Evolutionary conservation across 2,113 vertebrate species (phyloP), one percentile per base, ranked within the genome.

Genomic region (Pomatostomus ruficeps): DNA sequence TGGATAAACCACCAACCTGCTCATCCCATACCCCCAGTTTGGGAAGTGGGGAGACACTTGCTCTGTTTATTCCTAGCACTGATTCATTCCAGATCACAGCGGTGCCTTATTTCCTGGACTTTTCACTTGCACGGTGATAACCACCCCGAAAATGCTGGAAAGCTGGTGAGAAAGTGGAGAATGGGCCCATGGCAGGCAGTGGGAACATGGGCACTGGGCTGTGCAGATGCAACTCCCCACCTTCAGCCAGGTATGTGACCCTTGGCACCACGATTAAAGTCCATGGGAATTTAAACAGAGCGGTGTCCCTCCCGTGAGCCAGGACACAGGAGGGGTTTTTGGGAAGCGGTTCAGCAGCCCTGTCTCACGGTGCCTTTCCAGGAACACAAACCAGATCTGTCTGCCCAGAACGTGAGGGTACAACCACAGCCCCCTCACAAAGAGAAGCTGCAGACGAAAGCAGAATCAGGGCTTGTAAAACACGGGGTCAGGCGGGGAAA

Each of bases 111-210:
- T 40, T 82, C 59, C 49, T 19, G 20, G 40, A 43, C 38, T 88
- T 90, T 33, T 43, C 35, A 42, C 25, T 42, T 18, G 21, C 12
- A 13, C 22, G 18, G 63, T 54, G 26, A 85, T 23, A 89, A 58
- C 13, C 29, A 55, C 6, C 11, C 35, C 29, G 25, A 81, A 87
- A 72, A 52, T 4, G 1, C 3, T 43, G 43, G 51, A 33, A 52
- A 92, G 49, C 1, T 11, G 46, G 7, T 51, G 29, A 43, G 31
- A 65, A 28, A 58, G 23, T 18, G 3, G 57, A 38, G n/a, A 87
- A 48, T 2, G 0, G 2, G 22, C 38, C 43, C 3, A 3, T 5
- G 18, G 49, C 43, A 51, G 0, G 1, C 22, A 57, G 42, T 1
- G 21, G 75, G 45, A 73, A 36, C 15, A 49, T 54, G 62, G 14